phyloP scores from a whole-genome alignment of 2,888 invertebrate species.

The Meiosimyza decipiens region DNA sequence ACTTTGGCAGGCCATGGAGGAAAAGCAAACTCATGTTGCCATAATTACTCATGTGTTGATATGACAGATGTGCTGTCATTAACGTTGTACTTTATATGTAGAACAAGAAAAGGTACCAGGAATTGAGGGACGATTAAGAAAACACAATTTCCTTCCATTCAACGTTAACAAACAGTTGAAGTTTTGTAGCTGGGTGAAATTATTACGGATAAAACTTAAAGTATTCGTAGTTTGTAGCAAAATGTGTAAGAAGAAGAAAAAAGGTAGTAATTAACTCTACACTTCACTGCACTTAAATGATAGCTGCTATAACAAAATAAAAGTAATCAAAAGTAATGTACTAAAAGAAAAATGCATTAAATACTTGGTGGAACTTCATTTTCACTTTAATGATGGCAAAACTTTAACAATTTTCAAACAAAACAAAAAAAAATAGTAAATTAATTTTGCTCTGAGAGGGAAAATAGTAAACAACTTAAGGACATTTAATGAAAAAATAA shows the following conservation, averaged over 20 bases:
- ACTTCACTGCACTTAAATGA: slow-evolving; percentile 11
- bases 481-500: neutral
- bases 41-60: slow-evolving; percentile 26
- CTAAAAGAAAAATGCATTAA: neutral
- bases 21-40: slow-evolving; percentile 10
- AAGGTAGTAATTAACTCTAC: slow-evolving; percentile 14
- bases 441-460: neutral
- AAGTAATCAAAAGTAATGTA: no score
- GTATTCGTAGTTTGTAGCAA: neutral
- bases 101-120: neutral
- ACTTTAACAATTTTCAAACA: neutral
- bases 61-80: slow-evolving; percentile 27
- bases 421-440: neutral
- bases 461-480: neutral
- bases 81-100: neutral
- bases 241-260: slow-evolving; percentile 7
- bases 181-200: neutral
- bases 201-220: neutral
- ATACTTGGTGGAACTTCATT: neutral
- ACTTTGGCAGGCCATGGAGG: neutral
- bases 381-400: neutral
- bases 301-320: no score
- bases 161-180: neutral
- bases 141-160: no score
- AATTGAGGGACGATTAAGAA: neutral